phyloP scores from a whole-genome alignment of 2,797 vertebrate species.

The Acestrorhynchus altus region DNA sequence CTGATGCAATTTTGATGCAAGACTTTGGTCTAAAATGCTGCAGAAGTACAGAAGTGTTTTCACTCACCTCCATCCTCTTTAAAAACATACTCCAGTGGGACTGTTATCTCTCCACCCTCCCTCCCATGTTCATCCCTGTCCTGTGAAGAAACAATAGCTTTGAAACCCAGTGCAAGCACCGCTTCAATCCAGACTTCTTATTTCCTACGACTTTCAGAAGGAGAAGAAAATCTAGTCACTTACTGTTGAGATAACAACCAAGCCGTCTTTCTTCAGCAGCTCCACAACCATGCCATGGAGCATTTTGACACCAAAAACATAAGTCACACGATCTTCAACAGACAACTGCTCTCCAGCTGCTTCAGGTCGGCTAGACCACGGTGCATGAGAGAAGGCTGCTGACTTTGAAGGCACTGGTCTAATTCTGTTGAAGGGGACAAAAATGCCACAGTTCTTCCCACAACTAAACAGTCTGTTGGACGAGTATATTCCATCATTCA shows the following conservation, averaged over 20 bases:
- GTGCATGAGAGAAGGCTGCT: background rate
- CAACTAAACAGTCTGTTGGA: slow-evolving; percentile 68
- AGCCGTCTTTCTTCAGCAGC: slow-evolving; percentile 49
- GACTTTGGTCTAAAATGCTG: too few species aligned
- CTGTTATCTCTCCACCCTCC: slow-evolving; percentile 62
- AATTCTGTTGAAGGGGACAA: slow-evolving; percentile 77
- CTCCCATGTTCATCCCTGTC: slow-evolving; percentile 75
- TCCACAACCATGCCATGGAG: slow-evolving; percentile 78
- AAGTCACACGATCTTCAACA: slow-evolving; percentile 79
- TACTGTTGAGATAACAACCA: slow-evolving; percentile 72
- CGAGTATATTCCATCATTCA: slow-evolving; percentile 20
- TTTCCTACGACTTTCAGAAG: background rate
- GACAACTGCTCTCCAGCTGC: slow-evolving; percentile 50
- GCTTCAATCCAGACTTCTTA: background rate
- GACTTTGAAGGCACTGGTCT: slow-evolving; percentile 37
- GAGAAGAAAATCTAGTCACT: slow-evolving; percentile 34
- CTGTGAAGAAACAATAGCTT: slow-evolving; percentile 61
- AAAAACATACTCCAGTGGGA: slow-evolving; percentile 73
- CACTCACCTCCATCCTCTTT: slow-evolving; percentile 80
- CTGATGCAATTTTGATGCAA: too few species aligned
- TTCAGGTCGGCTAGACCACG: background rate
- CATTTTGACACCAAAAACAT: slow-evolving; percentile 59
- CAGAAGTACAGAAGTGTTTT: too few species aligned
- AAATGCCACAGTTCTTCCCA: slow-evolving; percentile 72
- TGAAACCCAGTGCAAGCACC: slow-evolving; percentile 6